Evolutionary conservation across 2,888 invertebrate species (phyloP).

Genomic region (Automeris io): DNA sequence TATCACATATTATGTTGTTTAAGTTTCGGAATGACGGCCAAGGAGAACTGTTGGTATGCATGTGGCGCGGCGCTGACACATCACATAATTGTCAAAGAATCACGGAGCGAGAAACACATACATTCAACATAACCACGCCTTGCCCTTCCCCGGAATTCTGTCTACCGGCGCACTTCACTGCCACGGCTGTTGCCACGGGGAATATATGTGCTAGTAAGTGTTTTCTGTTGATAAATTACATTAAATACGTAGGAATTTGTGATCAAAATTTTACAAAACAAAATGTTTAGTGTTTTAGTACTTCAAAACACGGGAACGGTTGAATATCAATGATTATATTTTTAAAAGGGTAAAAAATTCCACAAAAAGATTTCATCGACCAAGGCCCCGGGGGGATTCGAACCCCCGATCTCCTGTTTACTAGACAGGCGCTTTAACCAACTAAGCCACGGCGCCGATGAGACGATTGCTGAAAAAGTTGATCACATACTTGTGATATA

Average conservation of each 20-base stretch:
- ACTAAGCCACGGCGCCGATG: slow-evolving; percentile 76
- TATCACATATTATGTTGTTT: slow-evolving; percentile 15
- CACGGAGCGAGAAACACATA: slow-evolving; percentile 51
- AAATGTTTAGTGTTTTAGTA: too few relatives aligned
- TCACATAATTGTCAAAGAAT: slow-evolving; percentile 68
- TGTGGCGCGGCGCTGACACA: slow-evolving; percentile 64
- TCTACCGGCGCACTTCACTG: slow-evolving; percentile 67
- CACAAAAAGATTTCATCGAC: slow-evolving; percentile 6
- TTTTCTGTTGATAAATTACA: too few relatives aligned
- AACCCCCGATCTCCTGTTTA: slow-evolving; percentile 77
- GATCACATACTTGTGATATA: too few relatives aligned
- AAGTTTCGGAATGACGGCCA: slow-evolving; percentile 74
- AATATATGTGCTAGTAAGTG: slow-evolving; percentile 79
- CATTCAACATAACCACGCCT: slow-evolving; percentile 67
- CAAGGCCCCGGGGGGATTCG: slow-evolving; percentile 76
- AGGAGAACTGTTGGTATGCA: slow-evolving; percentile 77
- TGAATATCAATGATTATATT: too few relatives aligned
- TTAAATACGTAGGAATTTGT: too few relatives aligned
- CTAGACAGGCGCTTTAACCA: slow-evolving; percentile 78
- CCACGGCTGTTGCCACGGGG: slow-evolving; percentile 62
- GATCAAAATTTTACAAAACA: too few relatives aligned
- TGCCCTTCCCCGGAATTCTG: slow-evolving; percentile 71
- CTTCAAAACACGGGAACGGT: too few relatives aligned
- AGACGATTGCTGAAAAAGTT: slow-evolving; percentile 22
- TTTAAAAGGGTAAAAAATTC: too few relatives aligned